A percentile compares a stretch with the other conserved stretches of the same genome.
Conservation (phyloP, 2,888 invertebrate genomes). For the Chironomus tentans region DNA sequence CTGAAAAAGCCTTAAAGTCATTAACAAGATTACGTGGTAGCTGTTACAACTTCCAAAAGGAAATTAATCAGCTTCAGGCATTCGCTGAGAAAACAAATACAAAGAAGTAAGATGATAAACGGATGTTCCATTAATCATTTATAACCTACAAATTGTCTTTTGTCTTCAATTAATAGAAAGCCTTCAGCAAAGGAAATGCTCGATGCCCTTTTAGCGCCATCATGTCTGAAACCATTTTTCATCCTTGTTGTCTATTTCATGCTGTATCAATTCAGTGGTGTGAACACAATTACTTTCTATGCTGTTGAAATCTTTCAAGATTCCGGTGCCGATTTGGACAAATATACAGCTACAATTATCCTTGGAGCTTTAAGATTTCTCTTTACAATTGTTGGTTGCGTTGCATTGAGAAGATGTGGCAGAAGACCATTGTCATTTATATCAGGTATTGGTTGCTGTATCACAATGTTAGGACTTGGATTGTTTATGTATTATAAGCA, state of each 20-base stretch:
- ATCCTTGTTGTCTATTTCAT: constrained; percentile 55
- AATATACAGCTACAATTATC: constrained; percentile 51
- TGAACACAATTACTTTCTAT: constrained; percentile 60
- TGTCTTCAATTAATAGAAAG: constrained; percentile 23
- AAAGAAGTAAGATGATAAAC: constrained; percentile 34
- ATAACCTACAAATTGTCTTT: too few relatives aligned
- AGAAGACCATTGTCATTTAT: constrained; percentile 55
- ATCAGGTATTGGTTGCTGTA: constrained; percentile 53
- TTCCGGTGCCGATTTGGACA: constrained; percentile 49
- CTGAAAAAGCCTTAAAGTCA: constrained; percentile 51
- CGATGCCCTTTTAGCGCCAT: constrained; percentile 50
- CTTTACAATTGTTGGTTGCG: constrained; percentile 55
- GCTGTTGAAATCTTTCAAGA: constrained; percentile 56
- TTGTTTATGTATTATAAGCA: constrained; percentile 51
- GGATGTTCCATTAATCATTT: too few relatives aligned
- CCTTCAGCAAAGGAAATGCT: constrained; percentile 43
- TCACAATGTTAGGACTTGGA: constrained; percentile 52
- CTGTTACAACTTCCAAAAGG: constrained; percentile 52
- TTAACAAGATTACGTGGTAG: constrained; percentile 52
- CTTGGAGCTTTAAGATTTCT: constrained; percentile 51
- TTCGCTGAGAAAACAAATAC: constrained; percentile 56
- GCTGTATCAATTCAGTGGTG: constrained; percentile 62
- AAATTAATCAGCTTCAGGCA: constrained; percentile 50
- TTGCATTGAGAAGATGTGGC: constrained; percentile 51
- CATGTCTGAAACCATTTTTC: constrained; percentile 53